Evolutionary conservation across 2,797 vertebrate genomes (phyloP), one percentile per base, ranked within the genome.

Genomic region (Sebastes hubbsi): DNA sequence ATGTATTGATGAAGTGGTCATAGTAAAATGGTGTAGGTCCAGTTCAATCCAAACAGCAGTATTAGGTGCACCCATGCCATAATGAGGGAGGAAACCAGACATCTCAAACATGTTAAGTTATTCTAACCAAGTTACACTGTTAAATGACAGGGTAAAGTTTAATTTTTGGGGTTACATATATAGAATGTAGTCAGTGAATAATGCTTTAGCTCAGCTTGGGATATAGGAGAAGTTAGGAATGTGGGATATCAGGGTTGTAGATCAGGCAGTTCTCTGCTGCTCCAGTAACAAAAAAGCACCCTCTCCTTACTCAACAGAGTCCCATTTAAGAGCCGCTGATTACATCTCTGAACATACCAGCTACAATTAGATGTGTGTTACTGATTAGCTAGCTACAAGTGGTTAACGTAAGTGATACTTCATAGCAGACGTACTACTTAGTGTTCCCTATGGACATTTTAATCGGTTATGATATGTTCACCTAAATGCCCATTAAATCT

Each of bases 281-380:
- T 82, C 64, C 77, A 46, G 69, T 78, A 75, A 84, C 75, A 87
- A 81, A 80, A 84, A 84, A 80, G 42, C 66, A 72, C 77, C 52
- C 56, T 86, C 81, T 90, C 78, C 73, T 72, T 77, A 82, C 88
- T 93, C 88, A 92, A 87, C 91, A 93, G 81, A 85, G 86, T 88
- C 66, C 87, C 86, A 88, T 94, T 93, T 88, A 89, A 86, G 82
- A 89, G 84, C 56, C 11, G 61, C 81, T 82, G 93, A 95, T 95
- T 93, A 86, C 78, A 94, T 95, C 93, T 94, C 65, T 84, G 89
- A 92, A 93, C 87, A 94, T 91, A 92, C 88, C 85, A 86, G 86
- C 80, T 91, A 91, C 91, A 93, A 93, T 93, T 94, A 94, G 93
- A 94, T 95, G 83, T 92, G 88, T 94, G 92, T 93, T 92, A 86